phyloP scores from a whole-genome alignment of 1,140 invertebrate species.

The Eupristina koningsbergeri region DNA sequence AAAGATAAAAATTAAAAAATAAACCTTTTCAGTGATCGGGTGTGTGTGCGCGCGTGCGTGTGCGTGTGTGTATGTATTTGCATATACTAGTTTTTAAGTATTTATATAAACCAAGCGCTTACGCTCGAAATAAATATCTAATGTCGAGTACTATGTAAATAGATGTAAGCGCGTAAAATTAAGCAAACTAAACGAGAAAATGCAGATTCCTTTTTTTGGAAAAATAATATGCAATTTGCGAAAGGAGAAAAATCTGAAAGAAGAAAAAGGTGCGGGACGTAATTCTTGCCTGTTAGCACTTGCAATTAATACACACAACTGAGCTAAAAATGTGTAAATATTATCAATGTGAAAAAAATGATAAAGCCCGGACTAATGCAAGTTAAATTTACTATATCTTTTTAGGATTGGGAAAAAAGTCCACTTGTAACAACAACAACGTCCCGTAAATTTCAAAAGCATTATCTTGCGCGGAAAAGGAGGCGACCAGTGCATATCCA shows the following conservation, averaged over 20 bases:
- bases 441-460: conserved; percentile 65
- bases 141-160: not conserved
- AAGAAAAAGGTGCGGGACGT: not conserved
- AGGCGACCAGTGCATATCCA: conserved; percentile 60
- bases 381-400: conserved; percentile 68
- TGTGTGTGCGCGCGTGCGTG: too few species aligned
- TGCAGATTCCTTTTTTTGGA: not conserved
- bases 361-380: conserved; percentile 56
- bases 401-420: conserved; percentile 58
- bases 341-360: conserved; percentile 22
- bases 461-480: conserved; percentile 72
- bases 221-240: not conserved
- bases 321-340: not conserved
- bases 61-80: too few species aligned
- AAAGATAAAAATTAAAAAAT: too few species aligned
- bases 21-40: too few species aligned
- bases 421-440: conserved; percentile 66
- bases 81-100: too few species aligned
- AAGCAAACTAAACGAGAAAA: too few species aligned
- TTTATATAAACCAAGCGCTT: too few species aligned
- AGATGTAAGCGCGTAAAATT: not conserved
- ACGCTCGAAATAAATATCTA: too few species aligned
- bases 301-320: not conserved
- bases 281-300: not conserved
- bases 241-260: not conserved